Conservation (phyloP, 2,797 vertebrate species). For the Ispidina picta region DNA sequence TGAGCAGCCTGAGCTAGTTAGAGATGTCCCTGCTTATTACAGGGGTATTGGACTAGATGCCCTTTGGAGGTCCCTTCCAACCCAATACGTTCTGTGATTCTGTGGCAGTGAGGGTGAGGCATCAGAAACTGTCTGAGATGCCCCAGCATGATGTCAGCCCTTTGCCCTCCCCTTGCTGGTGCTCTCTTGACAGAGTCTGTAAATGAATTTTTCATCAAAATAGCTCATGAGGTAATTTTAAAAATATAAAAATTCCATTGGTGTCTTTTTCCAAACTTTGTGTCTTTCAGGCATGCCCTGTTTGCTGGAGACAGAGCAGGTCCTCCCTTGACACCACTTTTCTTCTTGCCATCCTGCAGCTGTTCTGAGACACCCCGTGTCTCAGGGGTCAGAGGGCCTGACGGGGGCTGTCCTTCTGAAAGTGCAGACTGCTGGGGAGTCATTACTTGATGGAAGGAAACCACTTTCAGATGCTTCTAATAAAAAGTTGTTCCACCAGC, state of each 20-base stretch:
- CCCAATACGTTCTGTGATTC: no score
- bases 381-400: background rate
- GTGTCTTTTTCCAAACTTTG: background rate
- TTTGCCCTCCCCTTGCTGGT: background rate
- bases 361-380: background rate
- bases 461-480: background rate
- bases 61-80: no score
- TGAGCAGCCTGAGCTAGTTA: no score
- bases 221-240: background rate
- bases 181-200: background rate
- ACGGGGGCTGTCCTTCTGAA: background rate
- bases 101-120: rapidly evolving
- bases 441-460: background rate
- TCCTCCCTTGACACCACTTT: background rate
- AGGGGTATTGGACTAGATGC: no score
- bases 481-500: background rate
- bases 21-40: no score
- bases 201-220: background rate
- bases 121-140: background rate
- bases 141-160: rapidly evolving
- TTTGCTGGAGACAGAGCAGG: background rate
- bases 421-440: background rate
- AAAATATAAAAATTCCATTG: background rate
- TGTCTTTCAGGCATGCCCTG: background rate
- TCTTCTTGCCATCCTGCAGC: background rate